Evolutionary conservation across 1,140 invertebrate species (phyloP).

Genomic region (Laupala kohalensis): DNA sequence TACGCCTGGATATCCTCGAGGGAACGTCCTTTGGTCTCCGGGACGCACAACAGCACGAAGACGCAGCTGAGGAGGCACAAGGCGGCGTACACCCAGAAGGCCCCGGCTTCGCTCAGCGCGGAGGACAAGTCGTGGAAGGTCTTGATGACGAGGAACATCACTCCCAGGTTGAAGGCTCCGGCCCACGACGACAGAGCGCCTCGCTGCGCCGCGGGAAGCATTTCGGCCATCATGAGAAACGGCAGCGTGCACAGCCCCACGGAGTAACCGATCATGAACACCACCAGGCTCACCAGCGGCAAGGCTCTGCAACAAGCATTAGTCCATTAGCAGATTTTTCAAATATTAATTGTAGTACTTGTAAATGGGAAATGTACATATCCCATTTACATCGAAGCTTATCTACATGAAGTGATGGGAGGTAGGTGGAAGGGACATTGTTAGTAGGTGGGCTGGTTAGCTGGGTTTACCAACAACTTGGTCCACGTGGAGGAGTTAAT

Average conservation of each 20-base stretch:
- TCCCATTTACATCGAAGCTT: too few species aligned
- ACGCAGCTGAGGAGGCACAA: conserved; percentile 29
- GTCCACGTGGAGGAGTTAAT: too few species aligned
- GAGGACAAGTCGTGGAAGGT: conserved; percentile 27
- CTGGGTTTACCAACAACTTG: too few species aligned
- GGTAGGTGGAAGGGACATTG: too few species aligned
- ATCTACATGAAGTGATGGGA: too few species aligned
- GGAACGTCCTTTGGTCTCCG: conserved; percentile 40
- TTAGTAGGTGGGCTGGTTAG: too few species aligned
- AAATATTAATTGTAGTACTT: too few species aligned
- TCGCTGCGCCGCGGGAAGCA: conserved; percentile 30
- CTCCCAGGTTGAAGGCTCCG: conserved; percentile 29
- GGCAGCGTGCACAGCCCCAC: conserved; percentile 37
- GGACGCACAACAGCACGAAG: conserved; percentile 33
- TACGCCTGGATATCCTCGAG: conserved; percentile 35
- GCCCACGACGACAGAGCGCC: conserved; percentile 30
- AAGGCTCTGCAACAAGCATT: conserved; percentile 21
- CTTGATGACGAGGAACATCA: conserved; percentile 35
- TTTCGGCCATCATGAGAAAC: conserved; percentile 35
- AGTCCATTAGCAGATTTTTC: too few species aligned
- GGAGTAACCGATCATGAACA: conserved; percentile 36
- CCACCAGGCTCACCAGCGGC: conserved; percentile 31
- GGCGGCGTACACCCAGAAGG: conserved; percentile 37
- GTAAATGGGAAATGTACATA: too few species aligned
- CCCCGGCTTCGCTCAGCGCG: conserved; percentile 25